Percentiles rank a stretch among this genome's conserved stretches.
These are phyloP conservation scores for Tachina fera DNA, from an alignment of 2,888 invertebrate species.

Conservation along the genomic window DNA sequence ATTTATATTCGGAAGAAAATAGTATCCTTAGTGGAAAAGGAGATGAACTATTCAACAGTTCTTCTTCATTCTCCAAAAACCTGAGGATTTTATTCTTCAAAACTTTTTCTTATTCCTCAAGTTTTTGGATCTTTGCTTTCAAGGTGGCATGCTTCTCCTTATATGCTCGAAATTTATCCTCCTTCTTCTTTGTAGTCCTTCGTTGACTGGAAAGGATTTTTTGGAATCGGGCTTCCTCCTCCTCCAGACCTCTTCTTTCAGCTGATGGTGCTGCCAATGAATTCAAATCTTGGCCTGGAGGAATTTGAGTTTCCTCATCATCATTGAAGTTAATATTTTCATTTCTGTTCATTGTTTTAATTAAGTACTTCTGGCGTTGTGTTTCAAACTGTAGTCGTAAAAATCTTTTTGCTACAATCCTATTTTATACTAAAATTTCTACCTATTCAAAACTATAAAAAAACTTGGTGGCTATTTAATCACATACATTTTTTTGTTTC, in stretches of 20 bases:
- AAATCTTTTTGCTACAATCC: too few relatives aligned
- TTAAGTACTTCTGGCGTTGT: too few relatives aligned
- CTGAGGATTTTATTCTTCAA: neutral
- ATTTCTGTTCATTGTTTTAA: too few relatives aligned
- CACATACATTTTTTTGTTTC: too few relatives aligned
- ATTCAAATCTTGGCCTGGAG: neutral
- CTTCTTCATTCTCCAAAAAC: neutral
- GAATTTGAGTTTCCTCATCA: neutral
- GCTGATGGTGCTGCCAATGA: neutral
- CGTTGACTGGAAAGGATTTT: neutral
- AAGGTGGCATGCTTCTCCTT: neutral
- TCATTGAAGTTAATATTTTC: neutral
- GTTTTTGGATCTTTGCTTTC: neutral
- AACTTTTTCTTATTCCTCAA: neutral
- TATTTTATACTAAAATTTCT: too few relatives aligned
- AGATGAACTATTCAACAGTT: neutral
- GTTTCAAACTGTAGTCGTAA: too few relatives aligned
- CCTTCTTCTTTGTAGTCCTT: neutral
- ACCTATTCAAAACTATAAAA: too few relatives aligned
- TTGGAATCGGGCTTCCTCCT: neutral
- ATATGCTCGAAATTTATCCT: neutral
- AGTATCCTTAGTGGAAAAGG: neutral
- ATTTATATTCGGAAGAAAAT: neutral
- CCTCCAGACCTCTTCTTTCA: neutral
- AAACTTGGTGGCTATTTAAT: too few relatives aligned